Evolutionary conservation across 2,113 vertebrate species (phyloP), one percentile per base, ranked within the genome.

Genomic region (Podiceps cristatus): DNA sequence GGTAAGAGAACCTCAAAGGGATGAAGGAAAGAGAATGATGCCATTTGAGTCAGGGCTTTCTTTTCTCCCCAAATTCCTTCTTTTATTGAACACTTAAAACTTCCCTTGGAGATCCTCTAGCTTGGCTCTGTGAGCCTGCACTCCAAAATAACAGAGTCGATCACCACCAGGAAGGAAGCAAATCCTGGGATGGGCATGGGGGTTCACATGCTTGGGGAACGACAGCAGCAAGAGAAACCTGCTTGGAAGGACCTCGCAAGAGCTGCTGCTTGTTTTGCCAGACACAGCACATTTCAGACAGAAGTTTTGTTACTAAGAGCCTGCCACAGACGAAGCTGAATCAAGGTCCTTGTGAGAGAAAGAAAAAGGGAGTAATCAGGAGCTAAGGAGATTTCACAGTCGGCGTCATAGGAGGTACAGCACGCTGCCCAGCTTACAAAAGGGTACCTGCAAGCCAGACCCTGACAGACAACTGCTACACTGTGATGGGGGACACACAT

Each of bases 51-150:
- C 42, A 0, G 40, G 31, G 44, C 73, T 93, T 96, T 93, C 79
- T 88, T 93, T 94, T 76, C 75, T 79, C 35, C 63, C 71, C 13
- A 35, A 94, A 97, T 97, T 97, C 94, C 91, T 96, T 83, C 96
- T 85, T 96, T 88, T 93, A 96, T 71, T 96, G 95, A 96, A 88
- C 67, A 82, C 81, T 86, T 94, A 82, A 96, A 95, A 90, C 81
- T 94, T 95, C 81, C 88, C 92, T 82, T 88, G 84, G 77, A 90
- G 91, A 95, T 96, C 53, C 71, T 93, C 87, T 91, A 23, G 71
- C 80, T 69, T 37, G 69, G 74, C 49, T 93, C 74, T 47, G 50
- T 11, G 52, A 86, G 88, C 56, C 82, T 53, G 64, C 44, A 49
- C 73, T 91, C 80, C 62, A 44, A 76, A 92, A 75, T 33, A 84